Evolutionary conservation across 64 coral and sea anemone species (phyloP).

Genomic region (Montipora cactus): DNA sequence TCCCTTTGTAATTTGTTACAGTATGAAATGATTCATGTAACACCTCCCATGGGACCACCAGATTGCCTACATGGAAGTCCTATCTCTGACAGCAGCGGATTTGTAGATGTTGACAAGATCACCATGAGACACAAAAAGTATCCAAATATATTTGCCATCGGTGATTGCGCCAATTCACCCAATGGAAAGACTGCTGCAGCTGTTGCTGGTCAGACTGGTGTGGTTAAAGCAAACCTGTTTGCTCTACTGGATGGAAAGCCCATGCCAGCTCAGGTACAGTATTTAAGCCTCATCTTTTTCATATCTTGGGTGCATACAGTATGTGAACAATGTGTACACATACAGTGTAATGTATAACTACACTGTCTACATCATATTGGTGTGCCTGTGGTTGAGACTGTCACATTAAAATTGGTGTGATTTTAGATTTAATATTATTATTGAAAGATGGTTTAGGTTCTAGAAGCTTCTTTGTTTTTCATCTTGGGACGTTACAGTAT

Average conservation of each 20-base stretch:
- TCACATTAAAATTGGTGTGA: no score
- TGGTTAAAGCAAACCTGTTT: slow-evolving; percentile 88
- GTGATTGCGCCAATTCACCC: slow-evolving; percentile 95
- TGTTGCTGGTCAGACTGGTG: slow-evolving; percentile 95
- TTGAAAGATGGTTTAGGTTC: no score
- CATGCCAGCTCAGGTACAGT: slow-evolving; percentile 77
- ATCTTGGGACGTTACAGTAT: no score
- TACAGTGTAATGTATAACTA: no score
- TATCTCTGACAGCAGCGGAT: slow-evolving; percentile 86
- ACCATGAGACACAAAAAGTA: slow-evolving; percentile 94
- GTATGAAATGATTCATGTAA: slow-evolving; percentile 97
- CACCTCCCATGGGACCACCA: slow-evolving; percentile 94
- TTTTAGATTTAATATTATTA: no score
- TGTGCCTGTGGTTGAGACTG: no score
- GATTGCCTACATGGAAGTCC: slow-evolving; percentile 67
- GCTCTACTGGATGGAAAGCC: slow-evolving; percentile 76
- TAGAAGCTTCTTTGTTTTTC: no score
- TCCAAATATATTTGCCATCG: slow-evolving; percentile 94
- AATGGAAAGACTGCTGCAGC: slow-evolving; percentile 99
- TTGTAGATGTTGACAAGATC: slow-evolving; percentile 91
- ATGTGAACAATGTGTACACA: no score
- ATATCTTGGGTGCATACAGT: no score
- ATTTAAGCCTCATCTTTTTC: background rate
- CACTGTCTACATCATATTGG: no score
- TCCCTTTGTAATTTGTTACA: slow-evolving; percentile 15